Percentiles rank a stretch among this genome's conserved stretches.
These are phyloP conservation scores for Orchestes rusci DNA, from an alignment of 2,888 invertebrate species.

Conservation along the genomic window DNA sequence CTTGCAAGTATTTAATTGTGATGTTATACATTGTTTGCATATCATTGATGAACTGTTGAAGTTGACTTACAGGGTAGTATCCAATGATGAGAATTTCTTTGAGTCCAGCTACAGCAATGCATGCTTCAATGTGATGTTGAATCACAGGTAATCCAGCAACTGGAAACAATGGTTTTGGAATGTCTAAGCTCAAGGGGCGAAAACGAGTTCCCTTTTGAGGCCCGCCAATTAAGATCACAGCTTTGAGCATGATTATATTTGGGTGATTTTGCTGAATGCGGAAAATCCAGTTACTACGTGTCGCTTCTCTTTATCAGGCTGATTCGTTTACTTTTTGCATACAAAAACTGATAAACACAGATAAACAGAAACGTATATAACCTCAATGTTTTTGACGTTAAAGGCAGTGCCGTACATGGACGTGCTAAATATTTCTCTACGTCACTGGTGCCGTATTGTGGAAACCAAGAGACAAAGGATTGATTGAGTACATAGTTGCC, in stretches of 20 bases:
- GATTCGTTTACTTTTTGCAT: too few species aligned
- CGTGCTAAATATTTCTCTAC: too few species aligned
- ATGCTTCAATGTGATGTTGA: constrained; percentile 96
- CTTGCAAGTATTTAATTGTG: constrained; percentile 89
- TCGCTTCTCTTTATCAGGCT: too few species aligned
- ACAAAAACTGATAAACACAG: too few species aligned
- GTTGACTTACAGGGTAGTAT: constrained; percentile 77
- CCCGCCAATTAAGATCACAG: constrained; percentile 88
- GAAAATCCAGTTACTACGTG: too few species aligned
- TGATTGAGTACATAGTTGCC: too few species aligned
- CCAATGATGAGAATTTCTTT: constrained; percentile 92
- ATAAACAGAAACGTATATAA: too few species aligned
- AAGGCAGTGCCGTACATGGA: too few species aligned
- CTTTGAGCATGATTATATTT: constrained; percentile 68
- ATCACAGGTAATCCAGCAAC: constrained; percentile 94
- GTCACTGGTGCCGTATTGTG: too few species aligned
- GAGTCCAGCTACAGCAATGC: constrained; percentile 66
- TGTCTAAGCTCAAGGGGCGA: constrained; percentile 90
- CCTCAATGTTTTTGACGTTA: too few species aligned
- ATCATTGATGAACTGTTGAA: constrained; percentile 78
- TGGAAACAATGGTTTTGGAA: constrained; percentile 97
- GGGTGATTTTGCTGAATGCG: too few species aligned
- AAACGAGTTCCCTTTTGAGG: constrained; percentile 98
- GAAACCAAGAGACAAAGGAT: too few species aligned
- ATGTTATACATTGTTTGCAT: constrained; percentile 79